Base-by-base conservation (phyloP, 2,797 vertebrate genomes). In the Austrolebias charrua region DNA sequence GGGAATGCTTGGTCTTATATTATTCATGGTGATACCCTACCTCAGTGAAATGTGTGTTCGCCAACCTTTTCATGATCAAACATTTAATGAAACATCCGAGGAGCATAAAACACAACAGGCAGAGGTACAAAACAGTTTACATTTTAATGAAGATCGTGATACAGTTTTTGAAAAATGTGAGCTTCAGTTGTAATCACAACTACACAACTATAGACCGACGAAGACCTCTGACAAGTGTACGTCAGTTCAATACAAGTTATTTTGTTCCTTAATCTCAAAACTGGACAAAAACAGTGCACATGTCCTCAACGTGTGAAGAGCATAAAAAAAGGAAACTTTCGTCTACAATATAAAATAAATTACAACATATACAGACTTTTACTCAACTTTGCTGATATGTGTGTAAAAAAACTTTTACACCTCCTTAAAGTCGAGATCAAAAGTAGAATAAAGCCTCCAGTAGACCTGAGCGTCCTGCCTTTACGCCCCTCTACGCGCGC, bases 141-240 rank as follows among this genome's bases (percentile, higher is more conserved):
- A 75, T 66, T 92, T 91, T 89, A 91, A 82, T 91, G 73, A 80
- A 33, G 55, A 55, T 40, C 35, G 61, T 66, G 53, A 79, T 55
- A n/a, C n/a, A 64, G 31, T 11, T 42, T 54, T 29, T 68, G 62
- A 66, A 82, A 71, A 79, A 62, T 28, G 10, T 11, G 11, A 3
- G 28, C 3, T 33, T 62, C 48, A 63, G 38, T 31, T 51, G 52
- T 71, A 80, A 53, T 47, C 58, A 63, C 55, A 75, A 45, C 40
- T 71, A 60, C 54, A 77, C 58, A 52, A 50, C 9, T 24, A 5
- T 35, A 74, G 43, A 82, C 58, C 10, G 14, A 63, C 62, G n/a
- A 45, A 20, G 40, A 71, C 19, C 1, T 11, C 54, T 14, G 38
- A 28, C 44, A 15, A 65, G 58, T 71, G 20, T 7, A 63, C 50